Percentiles rank a stretch among this genome's conserved stretches.
Conservation (phyloP, 2,797 vertebrate genomes). For the Silurus aristotelis region DNA sequence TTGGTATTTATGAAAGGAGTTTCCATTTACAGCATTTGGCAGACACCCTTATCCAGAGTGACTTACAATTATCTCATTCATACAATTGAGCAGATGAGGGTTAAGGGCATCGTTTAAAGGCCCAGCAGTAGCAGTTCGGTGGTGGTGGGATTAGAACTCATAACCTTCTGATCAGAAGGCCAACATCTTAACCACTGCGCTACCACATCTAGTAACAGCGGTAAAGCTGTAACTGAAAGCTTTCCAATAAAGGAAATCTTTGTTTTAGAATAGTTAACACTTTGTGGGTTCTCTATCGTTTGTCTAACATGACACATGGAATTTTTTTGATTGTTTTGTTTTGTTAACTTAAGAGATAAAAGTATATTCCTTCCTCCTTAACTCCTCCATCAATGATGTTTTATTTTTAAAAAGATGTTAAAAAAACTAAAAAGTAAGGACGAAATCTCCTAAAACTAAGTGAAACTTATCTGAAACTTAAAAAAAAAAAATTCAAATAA, state of each 20-base stretch:
- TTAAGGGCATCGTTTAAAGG: too few species aligned
- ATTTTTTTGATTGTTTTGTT: neutral
- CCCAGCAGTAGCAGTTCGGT: too few species aligned
- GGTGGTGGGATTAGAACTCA: too few species aligned
- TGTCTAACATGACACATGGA: neutral
- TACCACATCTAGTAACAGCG: neutral
- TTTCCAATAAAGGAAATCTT: neutral
- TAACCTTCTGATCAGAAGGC: too few species aligned
- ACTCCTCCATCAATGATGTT: too few species aligned
- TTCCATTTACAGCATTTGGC: neutral
- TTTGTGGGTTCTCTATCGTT: neutral
- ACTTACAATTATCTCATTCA: too few species aligned
- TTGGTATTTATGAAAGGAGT: neutral
- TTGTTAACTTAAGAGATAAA: neutral
- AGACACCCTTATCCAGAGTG: too few species aligned
- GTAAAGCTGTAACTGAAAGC: neutral
- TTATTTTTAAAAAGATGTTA: too few species aligned
- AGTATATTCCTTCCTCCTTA: neutral
- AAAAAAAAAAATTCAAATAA: neutral
- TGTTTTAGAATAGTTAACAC: neutral
- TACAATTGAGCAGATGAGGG: too few species aligned
- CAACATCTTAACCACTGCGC: too few species aligned
- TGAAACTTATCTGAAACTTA: neutral
- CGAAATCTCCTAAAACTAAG: too few species aligned
- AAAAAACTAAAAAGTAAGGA: too few species aligned